Conservation (phyloP, 2,797 vertebrate species). For the Heliangelus exortis region DNA sequence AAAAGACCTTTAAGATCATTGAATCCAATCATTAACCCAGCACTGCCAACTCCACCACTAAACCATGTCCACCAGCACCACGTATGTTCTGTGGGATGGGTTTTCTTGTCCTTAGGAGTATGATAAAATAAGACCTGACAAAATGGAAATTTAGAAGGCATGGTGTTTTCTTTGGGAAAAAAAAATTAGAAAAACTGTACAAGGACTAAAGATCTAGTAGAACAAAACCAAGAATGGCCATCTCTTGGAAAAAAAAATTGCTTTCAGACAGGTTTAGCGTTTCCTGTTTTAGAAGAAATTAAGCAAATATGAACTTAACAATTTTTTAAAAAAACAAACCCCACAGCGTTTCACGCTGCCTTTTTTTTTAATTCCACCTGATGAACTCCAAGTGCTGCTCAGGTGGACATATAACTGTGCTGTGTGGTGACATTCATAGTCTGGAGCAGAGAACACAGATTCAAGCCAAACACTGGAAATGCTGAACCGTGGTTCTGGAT, state of each 20-base stretch:
- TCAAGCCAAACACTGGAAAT: not conserved
- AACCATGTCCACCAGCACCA: not conserved
- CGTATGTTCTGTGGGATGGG: not conserved
- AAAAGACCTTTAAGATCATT: too few relatives aligned
- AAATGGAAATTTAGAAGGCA: not conserved
- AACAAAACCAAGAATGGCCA: not conserved
- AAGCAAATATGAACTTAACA: too few relatives aligned
- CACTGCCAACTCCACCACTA: too few relatives aligned
- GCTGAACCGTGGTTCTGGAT: not conserved
- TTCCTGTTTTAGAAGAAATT: too few relatives aligned
- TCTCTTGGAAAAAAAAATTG: not conserved
- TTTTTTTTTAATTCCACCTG: not conserved
- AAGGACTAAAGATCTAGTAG: not conserved
- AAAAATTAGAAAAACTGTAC: not conserved
- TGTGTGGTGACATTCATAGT: not conserved
- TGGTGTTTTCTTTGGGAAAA: not conserved
- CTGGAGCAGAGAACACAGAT: not conserved
- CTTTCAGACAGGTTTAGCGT: not conserved
- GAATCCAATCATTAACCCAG: too few relatives aligned
- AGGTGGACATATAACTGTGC: not conserved
- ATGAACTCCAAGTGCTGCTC: not conserved
- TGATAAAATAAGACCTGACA: not conserved
- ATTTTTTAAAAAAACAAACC: too few relatives aligned
- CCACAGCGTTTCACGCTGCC: not conserved
- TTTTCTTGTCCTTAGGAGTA: not conserved